A percentile compares a stretch with the other conserved stretches of the same genome.
phyloP scores from a whole-genome alignment of 2,113 vertebrate genomes.

The Mesoclemmys tuberculata region DNA sequence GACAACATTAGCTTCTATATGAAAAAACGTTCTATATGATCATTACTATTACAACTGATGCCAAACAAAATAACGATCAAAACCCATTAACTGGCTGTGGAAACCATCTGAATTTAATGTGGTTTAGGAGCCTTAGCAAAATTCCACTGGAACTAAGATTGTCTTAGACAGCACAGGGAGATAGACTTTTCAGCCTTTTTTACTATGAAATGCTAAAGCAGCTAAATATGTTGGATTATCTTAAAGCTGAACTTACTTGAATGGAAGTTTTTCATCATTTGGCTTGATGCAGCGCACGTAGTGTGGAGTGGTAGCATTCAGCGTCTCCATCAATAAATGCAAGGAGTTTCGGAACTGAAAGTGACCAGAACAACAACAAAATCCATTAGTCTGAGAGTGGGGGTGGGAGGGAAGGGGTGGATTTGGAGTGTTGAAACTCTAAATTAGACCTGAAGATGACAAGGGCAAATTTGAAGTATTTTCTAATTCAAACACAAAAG shows the following conservation, averaged over 20 bases:
- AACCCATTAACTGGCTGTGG: not conserved
- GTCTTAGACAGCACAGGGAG: not conserved
- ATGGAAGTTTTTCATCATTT: conserved; percentile 90
- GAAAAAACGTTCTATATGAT: not conserved
- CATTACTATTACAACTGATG: not conserved
- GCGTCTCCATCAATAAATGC: conserved; percentile 93
- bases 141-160: not conserved
- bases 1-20: not conserved
- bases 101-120: not conserved
- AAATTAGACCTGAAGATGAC: not conserved
- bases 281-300: conserved; percentile 98
- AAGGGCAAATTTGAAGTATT: not conserved
- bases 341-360: conserved; percentile 92
- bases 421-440: not conserved
- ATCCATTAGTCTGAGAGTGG: rapidly evolving
- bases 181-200: not conserved
- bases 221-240: rapidly evolving
- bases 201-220: not conserved
- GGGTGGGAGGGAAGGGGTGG: not conserved
- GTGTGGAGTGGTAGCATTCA: conserved; percentile 94
- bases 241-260: conserved; percentile 84
- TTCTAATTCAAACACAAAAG: not conserved
- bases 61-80: not conserved
- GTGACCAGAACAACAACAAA: not conserved
- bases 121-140: not conserved